Evolutionary conservation across 2,113 vertebrate species (phyloP).

Genomic region (Lepidiolamprologus cunningtoni): DNA sequence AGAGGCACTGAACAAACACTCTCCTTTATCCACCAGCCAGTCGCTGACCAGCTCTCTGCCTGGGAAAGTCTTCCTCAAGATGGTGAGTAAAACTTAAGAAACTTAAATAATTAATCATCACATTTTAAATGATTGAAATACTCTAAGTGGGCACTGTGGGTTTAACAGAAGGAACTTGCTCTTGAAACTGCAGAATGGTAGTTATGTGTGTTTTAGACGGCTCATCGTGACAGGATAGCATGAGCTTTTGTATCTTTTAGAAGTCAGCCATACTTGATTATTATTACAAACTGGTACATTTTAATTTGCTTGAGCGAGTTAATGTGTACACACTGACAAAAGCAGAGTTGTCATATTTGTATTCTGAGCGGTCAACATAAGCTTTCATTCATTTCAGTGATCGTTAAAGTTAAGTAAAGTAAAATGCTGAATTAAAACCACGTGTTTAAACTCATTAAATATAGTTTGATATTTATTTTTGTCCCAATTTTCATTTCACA

Average conservation of each 20-base stretch:
- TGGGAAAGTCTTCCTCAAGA: conserved; percentile 5
- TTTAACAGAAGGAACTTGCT: neutral
- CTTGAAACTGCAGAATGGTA: neutral
- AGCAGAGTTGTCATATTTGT: neutral
- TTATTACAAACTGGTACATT: neutral
- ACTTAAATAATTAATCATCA: neutral
- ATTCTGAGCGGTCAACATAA: neutral
- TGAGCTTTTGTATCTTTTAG: neutral
- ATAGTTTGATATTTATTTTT: neutral
- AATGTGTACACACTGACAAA: neutral
- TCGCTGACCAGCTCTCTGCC: neutral
- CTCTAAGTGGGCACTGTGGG: neutral
- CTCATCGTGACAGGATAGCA: neutral
- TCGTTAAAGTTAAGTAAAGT: neutral
- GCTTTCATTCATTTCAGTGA: neutral
- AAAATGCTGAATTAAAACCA: neutral
- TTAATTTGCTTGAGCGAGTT: neutral
- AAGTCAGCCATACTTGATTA: neutral
- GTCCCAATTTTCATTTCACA: neutral
- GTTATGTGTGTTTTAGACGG: neutral
- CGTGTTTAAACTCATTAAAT: neutral
- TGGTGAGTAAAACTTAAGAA: conserved; percentile 65
- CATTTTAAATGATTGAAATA: neutral
- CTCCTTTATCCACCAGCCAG: neutral
- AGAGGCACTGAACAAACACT: conserved; percentile 3